Conservation (phyloP, 1,140 invertebrate genomes). For the Atta cephalotes region DNA sequence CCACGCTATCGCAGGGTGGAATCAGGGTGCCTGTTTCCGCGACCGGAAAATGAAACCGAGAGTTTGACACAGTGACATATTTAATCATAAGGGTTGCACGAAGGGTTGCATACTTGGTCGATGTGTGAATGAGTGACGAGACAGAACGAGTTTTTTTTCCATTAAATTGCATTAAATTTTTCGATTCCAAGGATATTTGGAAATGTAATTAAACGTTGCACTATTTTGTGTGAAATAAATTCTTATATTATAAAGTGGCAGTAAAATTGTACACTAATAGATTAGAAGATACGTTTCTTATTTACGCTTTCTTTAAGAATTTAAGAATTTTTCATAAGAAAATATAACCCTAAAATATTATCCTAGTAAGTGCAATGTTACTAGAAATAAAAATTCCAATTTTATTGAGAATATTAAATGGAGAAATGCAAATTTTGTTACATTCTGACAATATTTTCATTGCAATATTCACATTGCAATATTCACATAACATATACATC, state of each 20-base stretch:
- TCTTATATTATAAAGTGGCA: neutral
- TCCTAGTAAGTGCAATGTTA: neutral
- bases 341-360: neutral
- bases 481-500: too few relatives aligned
- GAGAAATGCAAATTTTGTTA: neutral
- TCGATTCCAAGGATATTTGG: too few relatives aligned
- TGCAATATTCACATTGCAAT: neutral
- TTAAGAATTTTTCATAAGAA: neutral
- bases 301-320: neutral
- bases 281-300: neutral
- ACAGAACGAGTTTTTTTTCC: neutral
- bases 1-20: slow-evolving; percentile 63
- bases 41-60: slow-evolving; percentile 50
- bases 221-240: neutral
- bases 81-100: slow-evolving; percentile 28
- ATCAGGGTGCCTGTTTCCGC: slow-evolving; percentile 58
- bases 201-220: neutral
- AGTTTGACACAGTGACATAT: slow-evolving; percentile 61
- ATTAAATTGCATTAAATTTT: neutral
- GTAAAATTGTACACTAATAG: neutral
- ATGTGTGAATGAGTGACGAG: neutral
- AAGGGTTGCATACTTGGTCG: neutral
- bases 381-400: neutral
- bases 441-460: neutral
- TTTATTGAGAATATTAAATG: neutral